Evolutionary conservation across 2,797 vertebrate species (phyloP).

Genomic region (Echeneis naucrates): DNA sequence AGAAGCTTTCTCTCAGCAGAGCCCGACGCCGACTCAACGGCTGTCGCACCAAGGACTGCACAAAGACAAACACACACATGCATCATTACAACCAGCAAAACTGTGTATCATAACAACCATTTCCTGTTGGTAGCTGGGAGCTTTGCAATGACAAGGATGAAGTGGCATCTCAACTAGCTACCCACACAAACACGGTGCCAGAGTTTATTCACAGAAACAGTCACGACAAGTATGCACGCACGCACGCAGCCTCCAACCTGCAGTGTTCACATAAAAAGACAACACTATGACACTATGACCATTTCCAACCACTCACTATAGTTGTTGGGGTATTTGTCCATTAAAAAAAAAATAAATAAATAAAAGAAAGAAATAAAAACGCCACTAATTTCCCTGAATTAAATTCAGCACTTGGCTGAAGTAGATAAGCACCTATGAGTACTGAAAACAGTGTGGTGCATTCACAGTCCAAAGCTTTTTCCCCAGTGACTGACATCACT

Average conservation of each 20-base stretch:
- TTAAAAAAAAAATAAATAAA: constrained; percentile 17
- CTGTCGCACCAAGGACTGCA: constrained; percentile 89
- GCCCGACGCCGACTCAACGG: constrained; percentile 87
- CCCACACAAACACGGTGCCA: constrained; percentile 50
- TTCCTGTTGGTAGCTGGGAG: constrained; percentile 65
- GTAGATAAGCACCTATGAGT: neutral
- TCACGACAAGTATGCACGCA: constrained; percentile 49
- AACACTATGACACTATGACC: neutral
- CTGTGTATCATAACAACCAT: constrained; percentile 66
- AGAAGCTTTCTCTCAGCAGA: constrained; percentile 88
- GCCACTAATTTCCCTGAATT: neutral
- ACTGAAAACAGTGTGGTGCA: neutral
- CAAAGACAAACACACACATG: constrained; percentile 43
- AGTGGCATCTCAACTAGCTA: constrained; percentile 48
- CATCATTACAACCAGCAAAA: constrained; percentile 59
- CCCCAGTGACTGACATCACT: neutral
- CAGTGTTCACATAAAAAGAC: constrained; percentile 6
- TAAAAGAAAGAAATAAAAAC: neutral
- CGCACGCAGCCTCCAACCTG: constrained; percentile 11
- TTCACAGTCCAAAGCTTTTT: constrained; percentile 6
- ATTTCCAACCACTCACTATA: constrained; percentile 3
- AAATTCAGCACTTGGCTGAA: neutral
- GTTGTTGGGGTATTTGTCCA: neutral
- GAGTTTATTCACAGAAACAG: constrained; percentile 44
- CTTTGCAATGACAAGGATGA: constrained; percentile 67